Percentiles rank a stretch among this genome's conserved stretches.
Evolutionary conservation across 1,140 invertebrate species (phyloP).

Genomic region (Orussus abietinus): DNA sequence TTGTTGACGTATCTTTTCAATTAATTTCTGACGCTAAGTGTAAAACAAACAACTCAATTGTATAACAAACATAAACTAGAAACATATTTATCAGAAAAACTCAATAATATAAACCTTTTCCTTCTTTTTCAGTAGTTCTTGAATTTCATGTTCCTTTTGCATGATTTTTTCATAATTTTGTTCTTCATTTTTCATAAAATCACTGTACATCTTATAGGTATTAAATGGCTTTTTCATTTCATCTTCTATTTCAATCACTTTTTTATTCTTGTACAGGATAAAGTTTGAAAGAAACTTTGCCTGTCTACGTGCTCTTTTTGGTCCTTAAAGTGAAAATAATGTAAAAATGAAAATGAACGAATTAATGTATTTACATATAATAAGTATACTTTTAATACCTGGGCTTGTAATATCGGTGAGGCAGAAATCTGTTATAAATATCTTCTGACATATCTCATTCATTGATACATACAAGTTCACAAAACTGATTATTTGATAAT

Average conservation of each 20-base stretch:
- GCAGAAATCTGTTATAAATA: conserved; percentile 33
- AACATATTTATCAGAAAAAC: not conserved
- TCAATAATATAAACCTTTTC: not conserved
- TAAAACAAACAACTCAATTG: not conserved
- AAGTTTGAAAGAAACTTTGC: conserved; percentile 34
- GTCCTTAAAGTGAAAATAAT: conserved; percentile 16
- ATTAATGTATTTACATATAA: conserved; percentile 1
- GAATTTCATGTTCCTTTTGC: not conserved
- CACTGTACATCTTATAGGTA: too few species aligned
- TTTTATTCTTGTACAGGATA: conserved; percentile 28
- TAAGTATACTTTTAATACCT: conserved; percentile 19
- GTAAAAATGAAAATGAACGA: conserved; percentile 2
- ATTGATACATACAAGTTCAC: conserved; percentile 31
- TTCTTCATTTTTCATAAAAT: not conserved
- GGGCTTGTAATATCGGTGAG: conserved; percentile 34
- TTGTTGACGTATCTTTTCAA: conserved; percentile 16
- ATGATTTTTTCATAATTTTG: not conserved
- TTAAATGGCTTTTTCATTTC: conserved; percentile 14
- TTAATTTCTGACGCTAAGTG: not conserved
- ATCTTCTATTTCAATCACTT: conserved; percentile 20
- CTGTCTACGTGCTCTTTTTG: conserved; percentile 26
- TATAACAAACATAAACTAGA: not conserved
- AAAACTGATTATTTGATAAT: conserved; percentile 22
- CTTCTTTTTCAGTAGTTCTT: not conserved
- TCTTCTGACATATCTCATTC: conserved; percentile 23